Evolutionary conservation across 2,888 invertebrate species (phyloP), one percentile per base, ranked within the genome.

Genomic region (Drosophila crucigera): DNA sequence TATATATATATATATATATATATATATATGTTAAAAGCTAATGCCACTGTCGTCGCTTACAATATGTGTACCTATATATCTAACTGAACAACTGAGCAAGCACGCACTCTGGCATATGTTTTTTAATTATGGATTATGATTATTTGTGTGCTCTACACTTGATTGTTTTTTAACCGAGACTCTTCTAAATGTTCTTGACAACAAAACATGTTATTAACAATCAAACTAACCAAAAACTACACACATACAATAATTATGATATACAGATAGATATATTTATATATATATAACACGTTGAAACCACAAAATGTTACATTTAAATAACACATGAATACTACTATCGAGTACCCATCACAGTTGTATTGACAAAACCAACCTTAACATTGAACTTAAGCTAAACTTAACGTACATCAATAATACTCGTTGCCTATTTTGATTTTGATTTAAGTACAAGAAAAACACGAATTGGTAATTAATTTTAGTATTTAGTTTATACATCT

Each of bases 151-250:
- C 55, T 67, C 53, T 50, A 9, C 47, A 47, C 47, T 47, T 74
- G 39, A 59, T 68, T 74, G 25, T 75, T 58, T 63, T 60, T 58
- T 52, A 73, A 70, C 37, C 19, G 31, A 56, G 64, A 69, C 62
- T 67, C 49, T 47, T 83, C 84, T 91, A 78, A 79, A 82, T 90
- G 87, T 84, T 80, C 77, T 86, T 84, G 83, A 89, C 7, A 14
- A 37, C 16, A n/a, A 47, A 43, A 43, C 43, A 19, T 52, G 62
- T 56, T 71, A 56, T 71, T 80, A 75, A 77, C 75, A 55, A 55
- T 43, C 63, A 60, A 55, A 49, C 73, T 60, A 76, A 74, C 62
- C 30, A 56, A 50, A 35, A n/a, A 58, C 16, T n/a, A 58, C 0
- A 41, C 30, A 58, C 39, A 37, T 39, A 49, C 3, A 25, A 19